Evolutionary conservation across 2,888 invertebrate genomes (phyloP).

Genomic region (Cataglyphis rosenhaueri): DNA sequence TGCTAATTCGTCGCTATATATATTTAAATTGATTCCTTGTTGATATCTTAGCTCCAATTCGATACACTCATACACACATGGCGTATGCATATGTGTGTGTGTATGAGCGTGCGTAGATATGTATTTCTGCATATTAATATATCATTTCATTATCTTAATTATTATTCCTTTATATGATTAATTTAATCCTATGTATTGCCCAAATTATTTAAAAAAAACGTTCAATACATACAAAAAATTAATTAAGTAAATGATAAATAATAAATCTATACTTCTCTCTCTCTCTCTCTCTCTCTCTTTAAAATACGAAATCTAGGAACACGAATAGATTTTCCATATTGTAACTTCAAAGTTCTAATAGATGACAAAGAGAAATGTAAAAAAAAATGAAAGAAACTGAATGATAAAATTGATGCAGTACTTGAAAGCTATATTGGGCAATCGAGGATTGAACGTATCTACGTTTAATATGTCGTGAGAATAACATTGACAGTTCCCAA

Average conservation of each 20-base stretch:
- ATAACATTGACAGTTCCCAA: conserved; percentile 59
- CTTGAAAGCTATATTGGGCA: conserved; percentile 9
- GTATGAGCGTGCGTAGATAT: not conserved
- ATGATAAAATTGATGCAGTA: conserved; percentile 17
- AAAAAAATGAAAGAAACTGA: conserved; percentile 1
- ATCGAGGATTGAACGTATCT: conserved; percentile 10
- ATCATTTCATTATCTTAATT: not conserved
- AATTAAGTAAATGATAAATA: not conserved
- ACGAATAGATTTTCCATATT: not conserved
- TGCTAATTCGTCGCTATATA: not conserved
- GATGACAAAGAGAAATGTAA: not conserved
- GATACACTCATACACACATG: conserved; percentile 2
- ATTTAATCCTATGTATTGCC: conserved; percentile 22
- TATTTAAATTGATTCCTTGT: conserved; percentile 19
- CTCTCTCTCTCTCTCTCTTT: too few relatives aligned
- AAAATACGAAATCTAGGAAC: not conserved
- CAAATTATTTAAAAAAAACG: conserved; percentile 4
- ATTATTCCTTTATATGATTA: conserved; percentile 13
- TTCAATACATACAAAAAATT: not conserved
- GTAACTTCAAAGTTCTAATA: not conserved
- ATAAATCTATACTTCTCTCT: conserved; percentile 12
- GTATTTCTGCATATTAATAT: conserved; percentile 3
- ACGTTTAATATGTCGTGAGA: conserved; percentile 27
- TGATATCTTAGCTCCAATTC: not conserved
- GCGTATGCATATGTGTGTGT: not conserved